phyloP scores from a whole-genome alignment of 35 echinoderm and acorn worm genomes.

The Apostichopus californicus region DNA sequence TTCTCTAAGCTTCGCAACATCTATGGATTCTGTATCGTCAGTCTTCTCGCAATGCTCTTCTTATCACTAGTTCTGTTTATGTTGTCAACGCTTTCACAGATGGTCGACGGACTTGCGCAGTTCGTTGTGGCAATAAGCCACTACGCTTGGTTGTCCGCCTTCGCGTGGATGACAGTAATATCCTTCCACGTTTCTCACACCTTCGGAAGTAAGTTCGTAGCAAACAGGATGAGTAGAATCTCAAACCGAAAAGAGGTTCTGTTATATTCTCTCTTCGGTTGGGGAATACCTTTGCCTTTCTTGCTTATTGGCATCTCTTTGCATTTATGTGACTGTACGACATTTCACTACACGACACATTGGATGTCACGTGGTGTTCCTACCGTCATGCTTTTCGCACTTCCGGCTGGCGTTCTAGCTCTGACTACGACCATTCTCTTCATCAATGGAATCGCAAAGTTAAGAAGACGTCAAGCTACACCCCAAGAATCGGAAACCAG shows the following conservation, averaged over 20 bases:
- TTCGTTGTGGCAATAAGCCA: background rate
- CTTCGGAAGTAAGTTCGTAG: conserved; percentile 37
- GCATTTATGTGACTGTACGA: conserved; percentile 29
- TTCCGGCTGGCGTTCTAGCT: conserved; percentile 34
- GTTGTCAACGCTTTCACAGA: conserved; percentile 25
- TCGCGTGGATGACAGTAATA: conserved; percentile 42
- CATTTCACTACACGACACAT: conserved; percentile 31
- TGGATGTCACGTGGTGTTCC: conserved; percentile 42
- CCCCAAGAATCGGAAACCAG: background rate
- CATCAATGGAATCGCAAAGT: conserved; percentile 20
- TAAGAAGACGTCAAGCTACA: background rate
- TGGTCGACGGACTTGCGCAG: conserved; percentile 50
- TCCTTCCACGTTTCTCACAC: conserved; percentile 53
- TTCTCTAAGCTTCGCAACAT: conserved; percentile 39
- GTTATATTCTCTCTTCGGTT: conserved; percentile 15
- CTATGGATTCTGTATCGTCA: conserved; percentile 43
- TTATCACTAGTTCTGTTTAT: background rate
- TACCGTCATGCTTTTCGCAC: conserved; percentile 16
- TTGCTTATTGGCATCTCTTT: background rate
- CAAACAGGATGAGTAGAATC: conserved; percentile 30
- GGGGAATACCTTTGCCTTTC: conserved; percentile 47
- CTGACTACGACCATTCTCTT: conserved; percentile 10
- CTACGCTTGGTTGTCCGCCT: conserved; percentile 26
- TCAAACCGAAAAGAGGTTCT: background rate
- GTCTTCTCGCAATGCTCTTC: conserved; percentile 25